Evolutionary conservation across 2,888 invertebrate species (phyloP), one percentile per base, ranked within the genome.

Genomic region (Chorisops tibialis): DNA sequence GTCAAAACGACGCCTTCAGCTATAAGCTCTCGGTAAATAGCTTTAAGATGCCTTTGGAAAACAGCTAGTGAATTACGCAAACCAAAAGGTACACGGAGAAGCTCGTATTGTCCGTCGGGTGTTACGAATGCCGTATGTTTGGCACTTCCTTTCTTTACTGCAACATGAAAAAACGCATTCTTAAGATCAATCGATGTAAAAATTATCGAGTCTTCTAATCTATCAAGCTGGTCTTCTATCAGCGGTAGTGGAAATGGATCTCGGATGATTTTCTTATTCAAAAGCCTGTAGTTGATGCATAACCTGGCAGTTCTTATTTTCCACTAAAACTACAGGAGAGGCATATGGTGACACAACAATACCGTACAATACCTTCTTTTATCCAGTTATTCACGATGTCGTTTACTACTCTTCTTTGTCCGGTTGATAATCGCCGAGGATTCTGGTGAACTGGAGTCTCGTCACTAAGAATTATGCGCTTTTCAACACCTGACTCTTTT

Each of bases 101-200:
- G 77, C 64, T 79, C 74, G 64, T 65, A 78, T 41, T 73, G 75
- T 1, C n/a, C n/a, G n/a, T n/a, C n/a, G n/a, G n/a, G n/a, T n/a
- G n/a, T n/a, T n/a, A n/a, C n/a, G n/a, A n/a, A 76, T 0, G 75
- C 61, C 4, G 75, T 76, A 59, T 74, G 74, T 66, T 73, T 73
- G 9, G 14, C 6, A 59, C 69, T 70, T 4, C 63, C 63, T 50
- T 67, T 59, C 14, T 71, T 68, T 1, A 76, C 65, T 2, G 63
- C 62, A n/a, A 75, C 72, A 66, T 76, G 75, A 24, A 74, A 72
- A n/a, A n/a, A n/a, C n/a, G n/a, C n/a, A n/a, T n/a, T n/a, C n/a
- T n/a, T n/a, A n/a, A n/a, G n/a, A n/a, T n/a, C n/a, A n/a, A n/a
- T n/a, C n/a, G 65, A 65, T 11, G 68, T 69, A 52, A 69, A 70